Base-by-base conservation (phyloP, 2,797 vertebrate genomes). In the Tokudaia muenninki region DNA sequence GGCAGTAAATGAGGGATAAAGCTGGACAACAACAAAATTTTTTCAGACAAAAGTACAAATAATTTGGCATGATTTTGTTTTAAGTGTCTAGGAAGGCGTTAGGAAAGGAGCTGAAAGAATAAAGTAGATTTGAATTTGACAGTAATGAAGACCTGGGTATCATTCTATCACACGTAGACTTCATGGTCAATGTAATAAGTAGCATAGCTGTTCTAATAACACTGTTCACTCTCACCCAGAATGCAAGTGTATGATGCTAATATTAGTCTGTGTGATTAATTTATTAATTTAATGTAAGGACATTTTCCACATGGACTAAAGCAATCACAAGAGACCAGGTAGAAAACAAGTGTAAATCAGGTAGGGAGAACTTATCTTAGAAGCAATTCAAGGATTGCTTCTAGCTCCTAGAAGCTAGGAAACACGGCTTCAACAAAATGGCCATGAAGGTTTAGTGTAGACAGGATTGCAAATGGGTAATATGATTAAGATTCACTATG, bases 161-260 rank as follows among this genome's bases (percentile, higher is more conserved):
- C 63, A 13, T n/a, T 52, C 16, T 37, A 24, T 78, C 9, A 52
- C n/a, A 47, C 55, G n/a, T 75, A 5, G 12, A 52, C 31, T 47
- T 79, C 41, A 37, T 88, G 41, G 11, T 21, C 70, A 41, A 6
- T 41, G 13, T 34, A 5, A 10, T 19, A 37, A n/a, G 6, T n/a
- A 61, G 24, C 82, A 44, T 4, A 12, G 37, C 7, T 6, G 14
- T 13, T 29, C 34, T 17, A 14, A 14, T 4, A 37, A 19, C 44
- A 5, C 2, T 12, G 1, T 24, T 59, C 3, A 6, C 0, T 3
- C 26, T 29, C 12, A 31, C 41, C 12, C 4, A 44, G 16, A 90
- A 44, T 1, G 14, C 77, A 11, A 26, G 47, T 9, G 3, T 31
- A 59, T 10, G 21, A 2, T 0, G 19, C 4, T 19, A 5, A 7